Evolutionary conservation across 2,888 invertebrate genomes (phyloP).

Genomic region (Minunthozetes semirufus): DNA sequence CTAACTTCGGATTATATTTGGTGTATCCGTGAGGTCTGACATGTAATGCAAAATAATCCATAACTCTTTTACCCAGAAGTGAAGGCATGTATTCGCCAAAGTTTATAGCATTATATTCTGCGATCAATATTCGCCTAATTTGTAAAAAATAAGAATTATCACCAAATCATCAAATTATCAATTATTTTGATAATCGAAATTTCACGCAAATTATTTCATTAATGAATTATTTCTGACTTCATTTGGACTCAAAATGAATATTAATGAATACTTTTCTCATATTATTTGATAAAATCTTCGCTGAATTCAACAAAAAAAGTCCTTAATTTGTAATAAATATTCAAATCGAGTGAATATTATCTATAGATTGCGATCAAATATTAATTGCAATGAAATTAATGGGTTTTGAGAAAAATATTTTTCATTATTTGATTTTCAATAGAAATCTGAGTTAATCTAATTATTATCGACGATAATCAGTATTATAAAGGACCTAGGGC

Average conservation of each 20-base stretch:
- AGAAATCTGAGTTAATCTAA: too few species aligned
- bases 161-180: not conserved
- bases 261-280: too few species aligned
- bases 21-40: constrained; percentile 37
- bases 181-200: not conserved
- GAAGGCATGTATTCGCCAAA: constrained; percentile 40
- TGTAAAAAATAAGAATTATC: not conserved
- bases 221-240: not conserved
- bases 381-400: too few species aligned
- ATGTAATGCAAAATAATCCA: constrained; percentile 33
- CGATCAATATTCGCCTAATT: constrained; percentile 42
- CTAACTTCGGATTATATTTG: constrained; percentile 39
- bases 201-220: not conserved
- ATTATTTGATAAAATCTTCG: too few species aligned
- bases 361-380: too few species aligned
- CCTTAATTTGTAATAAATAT: too few species aligned
- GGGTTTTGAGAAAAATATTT: too few species aligned
- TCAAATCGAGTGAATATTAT: too few species aligned
- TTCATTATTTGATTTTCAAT: too few species aligned
- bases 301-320: too few species aligned
- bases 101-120: constrained; percentile 38
- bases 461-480: too few species aligned
- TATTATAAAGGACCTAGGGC: not conserved
- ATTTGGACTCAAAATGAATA: too few species aligned
- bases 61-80: constrained; percentile 39